Conservation (phyloP, 2,797 vertebrate species). For the Remorina albescens region DNA sequence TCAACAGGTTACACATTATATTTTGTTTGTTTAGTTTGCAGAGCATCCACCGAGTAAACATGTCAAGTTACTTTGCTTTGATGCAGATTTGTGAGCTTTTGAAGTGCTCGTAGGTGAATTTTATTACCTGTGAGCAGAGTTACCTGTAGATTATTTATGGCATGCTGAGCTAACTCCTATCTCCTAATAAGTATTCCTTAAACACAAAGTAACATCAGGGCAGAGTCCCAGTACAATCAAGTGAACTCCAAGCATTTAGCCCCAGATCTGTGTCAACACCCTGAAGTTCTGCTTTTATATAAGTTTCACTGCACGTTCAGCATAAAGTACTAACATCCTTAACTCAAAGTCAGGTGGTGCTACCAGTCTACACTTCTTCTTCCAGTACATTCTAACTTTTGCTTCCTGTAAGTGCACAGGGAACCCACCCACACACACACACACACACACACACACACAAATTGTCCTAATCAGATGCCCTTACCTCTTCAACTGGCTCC, state of each 20-base stretch:
- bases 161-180: not conserved
- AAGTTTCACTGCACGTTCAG: slow-evolving; percentile 11
- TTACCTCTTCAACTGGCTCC: slow-evolving; percentile 11
- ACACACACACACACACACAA: too few relatives aligned
- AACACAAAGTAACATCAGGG: slow-evolving; percentile 3
- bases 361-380: not conserved
- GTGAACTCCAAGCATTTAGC: slow-evolving; percentile 3
- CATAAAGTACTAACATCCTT: not conserved
- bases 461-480: not conserved
- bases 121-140: not conserved
- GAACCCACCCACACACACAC: not conserved
- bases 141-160: not conserved
- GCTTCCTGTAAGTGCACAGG: not conserved
- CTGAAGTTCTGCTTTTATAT: not conserved
- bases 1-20: not conserved
- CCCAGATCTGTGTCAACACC: not conserved
- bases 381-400: not conserved
- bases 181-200: not conserved
- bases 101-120: not conserved
- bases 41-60: not conserved
- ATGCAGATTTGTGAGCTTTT: not conserved
- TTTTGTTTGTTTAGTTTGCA: not conserved
- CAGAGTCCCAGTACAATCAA: not conserved
- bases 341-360: not conserved
- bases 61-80: not conserved